Evolutionary conservation across 1,140 invertebrate species (phyloP).

Genomic region (Brachionus paranguensis): DNA sequence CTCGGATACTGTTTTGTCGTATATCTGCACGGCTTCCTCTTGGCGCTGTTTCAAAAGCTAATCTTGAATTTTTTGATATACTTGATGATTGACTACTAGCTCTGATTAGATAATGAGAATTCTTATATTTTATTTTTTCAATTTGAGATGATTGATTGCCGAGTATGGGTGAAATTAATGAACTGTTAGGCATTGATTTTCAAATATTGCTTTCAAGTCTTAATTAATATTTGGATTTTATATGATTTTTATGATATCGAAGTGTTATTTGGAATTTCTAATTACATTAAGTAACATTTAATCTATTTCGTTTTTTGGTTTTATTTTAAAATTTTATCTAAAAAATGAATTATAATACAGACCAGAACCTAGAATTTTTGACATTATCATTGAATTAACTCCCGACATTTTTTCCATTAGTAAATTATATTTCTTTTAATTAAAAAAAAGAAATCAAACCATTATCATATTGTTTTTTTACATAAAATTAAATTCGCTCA

Average conservation of each 20-base stretch:
- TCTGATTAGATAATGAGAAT: background rate
- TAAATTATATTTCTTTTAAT: background rate
- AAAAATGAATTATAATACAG: background rate
- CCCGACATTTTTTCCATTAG: background rate
- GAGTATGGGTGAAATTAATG: background rate
- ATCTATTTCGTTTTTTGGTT: background rate
- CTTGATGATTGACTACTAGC: slow-evolving; percentile 13
- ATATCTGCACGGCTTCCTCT: background rate
- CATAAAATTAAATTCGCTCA: too few species aligned
- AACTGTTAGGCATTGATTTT: background rate
- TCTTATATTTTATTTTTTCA: background rate
- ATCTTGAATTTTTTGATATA: background rate
- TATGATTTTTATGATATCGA: background rate
- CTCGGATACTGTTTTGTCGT: background rate
- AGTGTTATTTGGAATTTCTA: background rate
- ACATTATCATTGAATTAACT: too few species aligned
- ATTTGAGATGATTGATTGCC: background rate
- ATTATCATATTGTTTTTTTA: too few species aligned
- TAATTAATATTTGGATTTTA: background rate
- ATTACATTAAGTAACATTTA: background rate
- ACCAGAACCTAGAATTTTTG: background rate
- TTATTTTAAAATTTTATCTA: background rate
- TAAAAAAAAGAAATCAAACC: too few species aligned
- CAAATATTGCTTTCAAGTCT: background rate
- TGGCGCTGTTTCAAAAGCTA: background rate